Percentiles rank a stretch among this genome's conserved stretches.
Conservation (phyloP, 2,797 vertebrate genomes). For the Varecia variegata region DNA sequence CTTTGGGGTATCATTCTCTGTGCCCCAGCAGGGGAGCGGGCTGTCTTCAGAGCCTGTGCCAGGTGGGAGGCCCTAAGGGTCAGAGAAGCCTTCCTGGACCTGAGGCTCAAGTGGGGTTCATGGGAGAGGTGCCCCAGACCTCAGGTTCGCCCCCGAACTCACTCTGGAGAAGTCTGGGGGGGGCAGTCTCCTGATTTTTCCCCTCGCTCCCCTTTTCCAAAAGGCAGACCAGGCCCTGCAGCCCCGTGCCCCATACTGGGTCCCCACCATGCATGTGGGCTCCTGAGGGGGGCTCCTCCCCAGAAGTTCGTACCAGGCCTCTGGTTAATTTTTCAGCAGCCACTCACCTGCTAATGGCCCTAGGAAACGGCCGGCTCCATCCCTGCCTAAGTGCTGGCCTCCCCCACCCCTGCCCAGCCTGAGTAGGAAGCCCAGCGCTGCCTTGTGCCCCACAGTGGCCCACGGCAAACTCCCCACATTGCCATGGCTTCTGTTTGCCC, state of each 20-base stretch:
- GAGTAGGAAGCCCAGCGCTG: background rate
- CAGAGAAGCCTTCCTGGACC: background rate
- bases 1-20: background rate
- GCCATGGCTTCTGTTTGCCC: background rate
- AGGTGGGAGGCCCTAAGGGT: background rate
- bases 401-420: background rate
- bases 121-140: background rate
- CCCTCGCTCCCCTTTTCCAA: background rate
- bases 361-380: background rate
- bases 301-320: background rate
- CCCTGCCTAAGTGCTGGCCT: background rate
- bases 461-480: background rate
- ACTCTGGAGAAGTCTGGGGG: background rate
- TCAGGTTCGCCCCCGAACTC: background rate
- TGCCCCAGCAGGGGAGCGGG: background rate
- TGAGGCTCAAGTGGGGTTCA: background rate
- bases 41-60: background rate
- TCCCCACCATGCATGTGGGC: background rate
- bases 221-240: background rate
- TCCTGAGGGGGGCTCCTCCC: background rate
- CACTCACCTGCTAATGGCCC: slow-evolving; percentile 24
- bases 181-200: background rate
- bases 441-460: background rate
- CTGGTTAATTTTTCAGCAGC: slow-evolving; percentile 34
- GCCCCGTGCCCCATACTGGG: accelerated